phyloP scores from a whole-genome alignment of 2,113 vertebrate species.

The Xenus cinereus region DNA sequence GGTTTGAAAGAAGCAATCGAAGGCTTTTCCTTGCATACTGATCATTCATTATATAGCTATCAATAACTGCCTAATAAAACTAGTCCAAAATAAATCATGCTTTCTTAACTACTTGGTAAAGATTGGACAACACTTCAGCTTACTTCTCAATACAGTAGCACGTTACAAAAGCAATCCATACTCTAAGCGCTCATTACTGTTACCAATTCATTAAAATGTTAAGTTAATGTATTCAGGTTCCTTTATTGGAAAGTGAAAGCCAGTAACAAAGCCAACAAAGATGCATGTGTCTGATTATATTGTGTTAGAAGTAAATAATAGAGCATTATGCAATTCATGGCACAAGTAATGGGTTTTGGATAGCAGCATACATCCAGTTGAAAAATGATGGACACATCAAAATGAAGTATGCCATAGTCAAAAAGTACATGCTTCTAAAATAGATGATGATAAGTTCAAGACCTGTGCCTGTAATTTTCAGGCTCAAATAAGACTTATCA shows the following conservation, averaged over 20 bases:
- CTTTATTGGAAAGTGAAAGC: background rate
- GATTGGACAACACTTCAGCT: background rate
- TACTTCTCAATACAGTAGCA: constrained; percentile 25
- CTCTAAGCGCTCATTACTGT: background rate
- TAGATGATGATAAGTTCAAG: background rate
- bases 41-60: constrained; percentile 35
- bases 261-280: background rate
- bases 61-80: constrained; percentile 42
- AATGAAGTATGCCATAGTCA: background rate
- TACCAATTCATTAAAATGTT: constrained; percentile 18
- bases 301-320: background rate
- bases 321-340: background rate
- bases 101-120: constrained; percentile 29
- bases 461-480: background rate
- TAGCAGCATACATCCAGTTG: background rate
- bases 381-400: constrained; percentile 18
- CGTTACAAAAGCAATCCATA: background rate
- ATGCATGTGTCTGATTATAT: background rate
- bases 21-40: constrained; percentile 17
- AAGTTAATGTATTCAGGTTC: constrained; percentile 7
- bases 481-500: background rate
- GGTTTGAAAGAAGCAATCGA: background rate
- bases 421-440: background rate
- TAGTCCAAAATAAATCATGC: constrained; percentile 15
- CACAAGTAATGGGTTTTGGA: constrained; percentile 31